Evolutionary conservation across 1,140 invertebrate genomes (phyloP), one percentile per base, ranked within the genome.

Genomic region (Tyrophagus putrescentiae): DNA sequence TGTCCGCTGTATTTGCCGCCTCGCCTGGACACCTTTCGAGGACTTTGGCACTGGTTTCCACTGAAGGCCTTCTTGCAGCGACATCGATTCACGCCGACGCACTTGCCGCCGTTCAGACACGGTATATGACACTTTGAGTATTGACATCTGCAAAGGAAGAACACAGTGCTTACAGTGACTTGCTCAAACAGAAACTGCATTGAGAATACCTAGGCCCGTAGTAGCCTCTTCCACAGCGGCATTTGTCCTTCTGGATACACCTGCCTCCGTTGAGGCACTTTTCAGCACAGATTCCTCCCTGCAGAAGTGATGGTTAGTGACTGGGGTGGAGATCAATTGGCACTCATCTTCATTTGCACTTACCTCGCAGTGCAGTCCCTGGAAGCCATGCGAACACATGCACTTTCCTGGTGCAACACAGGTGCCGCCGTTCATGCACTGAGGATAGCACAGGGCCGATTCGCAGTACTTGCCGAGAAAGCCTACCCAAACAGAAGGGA

Each of bases 201-300:
- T 27, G 44, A 27, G 27, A 29, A 28, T 42, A 59, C 57, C 80
- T 79, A 25, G 82, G 73, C 60, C 88, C 88, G 73, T 87, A 91
- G 71, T 85, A 91, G 34, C 88, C 88, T 72, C 84, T 86, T 2
- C 86, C 78, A 73, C 88, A 92, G 66, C 84, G 81, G 68, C 88
- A 92, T 7, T 83, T 87, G 69, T 92, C 87, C 70, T 92, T 92
- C 70, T 90, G 63, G 66, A 91, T 79, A 70, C 89, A 93, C 76
- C 92, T 92, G 9, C 89, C 89, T n/a, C 87, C 87, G 70, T 93
- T 92, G 59, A 86, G 72, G 74, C 89, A 93, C 72, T 89, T 89
- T 65, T 90, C 80, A 34, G 80, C 76, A 71, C 89, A 93, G 70
- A 93, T 91, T 66, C 88, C 87, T 88, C 70, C 48, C 57, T 59